Evolutionary conservation across 2,888 invertebrate genomes (phyloP).

Genomic region (Stegophylla sp.): DNA sequence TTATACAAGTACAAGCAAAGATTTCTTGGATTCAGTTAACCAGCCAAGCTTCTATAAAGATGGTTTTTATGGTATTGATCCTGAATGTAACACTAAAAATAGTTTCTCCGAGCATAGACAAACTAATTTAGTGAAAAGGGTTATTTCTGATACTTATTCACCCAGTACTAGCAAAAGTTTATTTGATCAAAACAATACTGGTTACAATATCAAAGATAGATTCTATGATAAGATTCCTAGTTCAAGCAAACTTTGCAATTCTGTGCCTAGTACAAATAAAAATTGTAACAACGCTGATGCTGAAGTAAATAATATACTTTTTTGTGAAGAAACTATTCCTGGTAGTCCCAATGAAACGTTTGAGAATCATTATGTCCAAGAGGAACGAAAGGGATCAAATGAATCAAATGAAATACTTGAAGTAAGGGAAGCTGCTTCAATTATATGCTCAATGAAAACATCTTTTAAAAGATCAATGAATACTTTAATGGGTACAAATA

Average conservation of each 20-base stretch:
- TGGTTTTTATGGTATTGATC: background rate
- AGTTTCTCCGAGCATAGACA: background rate
- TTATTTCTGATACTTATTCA: background rate
- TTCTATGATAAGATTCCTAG: background rate
- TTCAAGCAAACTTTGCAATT: background rate
- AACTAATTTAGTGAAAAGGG: background rate
- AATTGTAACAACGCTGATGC: background rate
- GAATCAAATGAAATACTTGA: background rate
- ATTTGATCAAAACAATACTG: background rate
- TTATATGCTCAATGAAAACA: slow-evolving; percentile 21
- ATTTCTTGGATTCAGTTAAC: slow-evolving; percentile 13
- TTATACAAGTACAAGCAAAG: slow-evolving; percentile 29
- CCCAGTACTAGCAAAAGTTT: background rate
- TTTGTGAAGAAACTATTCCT: slow-evolving; percentile 90
- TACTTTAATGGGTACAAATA: background rate
- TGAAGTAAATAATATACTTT: slow-evolving; percentile 67
- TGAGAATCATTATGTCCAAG: slow-evolving; percentile 61
- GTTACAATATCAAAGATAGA: background rate
- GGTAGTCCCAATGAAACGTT: slow-evolving; percentile 81
- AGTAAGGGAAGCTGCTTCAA: slow-evolving; percentile 18
- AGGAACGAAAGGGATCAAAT: slow-evolving; percentile 20
- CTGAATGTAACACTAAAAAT: background rate
- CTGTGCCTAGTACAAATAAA: slow-evolving; percentile 3
- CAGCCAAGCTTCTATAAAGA: background rate
- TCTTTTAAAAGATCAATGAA: slow-evolving; percentile 18